Conservation (phyloP, 23 tunicate species). For the Ciona savignyi region DNA sequence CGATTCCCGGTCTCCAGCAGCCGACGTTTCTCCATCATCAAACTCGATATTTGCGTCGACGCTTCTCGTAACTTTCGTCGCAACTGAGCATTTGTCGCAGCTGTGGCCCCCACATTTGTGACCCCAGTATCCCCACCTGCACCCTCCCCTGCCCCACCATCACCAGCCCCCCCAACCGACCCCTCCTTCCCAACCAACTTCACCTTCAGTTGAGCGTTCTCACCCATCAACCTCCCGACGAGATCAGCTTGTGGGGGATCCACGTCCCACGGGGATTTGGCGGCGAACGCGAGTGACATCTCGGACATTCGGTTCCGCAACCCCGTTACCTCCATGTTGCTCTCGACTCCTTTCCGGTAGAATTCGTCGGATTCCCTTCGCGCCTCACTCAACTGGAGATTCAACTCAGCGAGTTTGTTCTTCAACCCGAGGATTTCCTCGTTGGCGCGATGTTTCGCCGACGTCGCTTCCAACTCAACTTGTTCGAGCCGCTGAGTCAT, state of each 20-base stretch:
- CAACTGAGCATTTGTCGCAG: conserved; percentile 37
- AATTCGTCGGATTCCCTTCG: not conserved
- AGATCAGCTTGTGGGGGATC: not conserved
- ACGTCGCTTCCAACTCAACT: not conserved
- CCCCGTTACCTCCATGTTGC: not conserved
- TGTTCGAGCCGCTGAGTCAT: not conserved
- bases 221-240: not conserved
- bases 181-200: not conserved
- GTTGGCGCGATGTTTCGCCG: not conserved
- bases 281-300: not conserved
- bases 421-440: not conserved
- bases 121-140: not conserved
- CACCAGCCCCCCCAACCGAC: no score
- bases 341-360: not conserved
- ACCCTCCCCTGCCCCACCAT: not conserved
- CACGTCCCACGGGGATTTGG: not conserved
- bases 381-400: not conserved
- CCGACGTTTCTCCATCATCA: conserved; percentile 34
- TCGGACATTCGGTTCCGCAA: not conserved
- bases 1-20: conserved; percentile 22
- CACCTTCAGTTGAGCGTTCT: not conserved
- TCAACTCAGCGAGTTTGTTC: not conserved
- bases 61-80: conserved; percentile 21
- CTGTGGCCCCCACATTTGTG: conserved; percentile 23
- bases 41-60: not conserved